Base-by-base conservation (phyloP, 1,140 invertebrate genomes). In the Adelges cooleyi region DNA sequence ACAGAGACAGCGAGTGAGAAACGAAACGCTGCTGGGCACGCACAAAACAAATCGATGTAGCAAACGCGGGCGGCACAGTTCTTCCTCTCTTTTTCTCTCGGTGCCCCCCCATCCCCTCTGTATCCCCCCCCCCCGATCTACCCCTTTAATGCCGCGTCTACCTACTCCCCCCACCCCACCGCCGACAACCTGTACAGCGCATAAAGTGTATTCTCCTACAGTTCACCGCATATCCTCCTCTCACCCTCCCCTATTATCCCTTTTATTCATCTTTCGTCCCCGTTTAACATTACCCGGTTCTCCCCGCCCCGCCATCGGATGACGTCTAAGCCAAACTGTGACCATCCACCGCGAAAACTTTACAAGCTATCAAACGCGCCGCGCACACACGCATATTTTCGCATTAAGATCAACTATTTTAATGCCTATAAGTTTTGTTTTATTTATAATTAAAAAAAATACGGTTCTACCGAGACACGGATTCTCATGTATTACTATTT, bases 21-120 rank as follows among this genome's bases (percentile, higher is more conserved):
- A 33, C 29, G 11, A 33, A 33, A 33, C 53, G 38, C 27, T 33
- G n/a, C 54, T 33, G 54, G 40, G 54, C 40, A 44, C 36, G 53
- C 53, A 56, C 54, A 46, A 46, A 62, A 62, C 54, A 62, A 62
- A 62, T 62, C 54, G 54, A 62, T 62, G 54, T 62, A 62, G 54
- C 54, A 22, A 62, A 62, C 54, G 23, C 54, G 54, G 54, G 40
- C 11, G 54, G 40, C 42, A 18, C 22, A 62, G 40, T 62, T 46
- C 22, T 62, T 44, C 54, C 54, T 62, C 54, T 44, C 54, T 62
- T 59, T 54, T 62, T 44, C 54, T 38, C 54, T 27, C 42, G 29
- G 38, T 46, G 23, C 20, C 54, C 20, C 25, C 17, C n/a, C 15
- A 40, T 4, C n/a, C 22, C 17, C 44, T 10, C 17, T 8, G 2